These are phyloP conservation scores for Noctua janthina DNA, from an alignment of 2,888 invertebrate genomes.

Conservation along the genomic window DNA sequence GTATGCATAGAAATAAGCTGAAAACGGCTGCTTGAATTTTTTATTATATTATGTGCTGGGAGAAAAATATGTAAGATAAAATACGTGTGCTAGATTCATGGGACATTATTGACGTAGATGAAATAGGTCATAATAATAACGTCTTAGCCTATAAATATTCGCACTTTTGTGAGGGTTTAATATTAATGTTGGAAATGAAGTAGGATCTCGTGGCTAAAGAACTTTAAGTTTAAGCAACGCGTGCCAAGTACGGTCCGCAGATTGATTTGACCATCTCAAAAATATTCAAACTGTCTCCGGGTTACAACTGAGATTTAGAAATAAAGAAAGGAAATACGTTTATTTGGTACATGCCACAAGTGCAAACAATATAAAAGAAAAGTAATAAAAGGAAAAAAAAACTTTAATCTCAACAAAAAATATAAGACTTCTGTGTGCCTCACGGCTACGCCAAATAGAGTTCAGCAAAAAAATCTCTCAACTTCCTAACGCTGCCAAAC, in stretches of 20 bases:
- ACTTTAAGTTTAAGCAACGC: neutral
- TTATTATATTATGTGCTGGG: slow-evolving; percentile 39
- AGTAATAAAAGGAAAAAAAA: neutral
- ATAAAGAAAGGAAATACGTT: neutral
- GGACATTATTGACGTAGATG: slow-evolving; percentile 22
- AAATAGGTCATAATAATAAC: slow-evolving; percentile 26
- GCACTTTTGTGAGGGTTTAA: neutral
- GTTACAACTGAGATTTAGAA: no score
- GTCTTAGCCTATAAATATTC: neutral
- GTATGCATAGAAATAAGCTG: slow-evolving; percentile 28
- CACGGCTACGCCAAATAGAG: neutral
- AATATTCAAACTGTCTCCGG: neutral
- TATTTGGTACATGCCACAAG: neutral
- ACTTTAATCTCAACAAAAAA: neutral
- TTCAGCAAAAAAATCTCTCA: neutral
- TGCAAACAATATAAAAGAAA: neutral
- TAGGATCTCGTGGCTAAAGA: neutral
- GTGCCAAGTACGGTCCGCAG: neutral
- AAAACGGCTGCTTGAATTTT: slow-evolving; percentile 47
- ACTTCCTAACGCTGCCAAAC: no score
- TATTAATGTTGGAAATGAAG: neutral
- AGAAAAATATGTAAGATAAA: slow-evolving; percentile 53
- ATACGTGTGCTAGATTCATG: slow-evolving; percentile 42
- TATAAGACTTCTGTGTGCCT: neutral
- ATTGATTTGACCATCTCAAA: neutral